These are phyloP conservation scores for Antheraea assamensis DNA, from an alignment of 2,888 invertebrate genomes.

Conservation along the genomic window DNA sequence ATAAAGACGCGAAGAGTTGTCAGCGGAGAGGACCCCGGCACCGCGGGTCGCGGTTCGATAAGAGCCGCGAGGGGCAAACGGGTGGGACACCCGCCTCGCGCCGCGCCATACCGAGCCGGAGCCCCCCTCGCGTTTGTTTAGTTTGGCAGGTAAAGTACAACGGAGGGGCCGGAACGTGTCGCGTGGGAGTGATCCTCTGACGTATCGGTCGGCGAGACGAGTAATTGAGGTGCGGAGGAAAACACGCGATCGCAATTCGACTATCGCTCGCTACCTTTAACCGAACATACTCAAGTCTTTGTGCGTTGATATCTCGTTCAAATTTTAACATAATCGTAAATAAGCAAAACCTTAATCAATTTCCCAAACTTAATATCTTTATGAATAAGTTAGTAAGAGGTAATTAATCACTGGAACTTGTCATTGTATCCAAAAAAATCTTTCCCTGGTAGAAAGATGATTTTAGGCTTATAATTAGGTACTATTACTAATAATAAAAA, in stretches of 20 bases:
- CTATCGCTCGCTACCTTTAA: neutral
- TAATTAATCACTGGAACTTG: too few species aligned
- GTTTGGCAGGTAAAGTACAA: constrained; percentile 72
- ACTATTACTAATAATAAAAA: too few species aligned
- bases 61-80: constrained; percentile 38
- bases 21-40: constrained; percentile 47
- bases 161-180: constrained; percentile 48
- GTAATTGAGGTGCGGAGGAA: constrained; percentile 48
- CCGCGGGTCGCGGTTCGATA: constrained; percentile 55
- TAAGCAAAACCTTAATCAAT: neutral
- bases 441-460: too few species aligned
- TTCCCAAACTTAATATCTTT: neutral
- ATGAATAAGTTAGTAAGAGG: too few species aligned
- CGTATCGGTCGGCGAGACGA: constrained; percentile 47
- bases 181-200: constrained; percentile 57
- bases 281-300: neutral
- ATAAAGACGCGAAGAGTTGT: constrained; percentile 31
- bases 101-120: neutral
- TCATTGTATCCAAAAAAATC: too few species aligned
- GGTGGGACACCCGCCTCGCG: constrained; percentile 23
- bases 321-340: neutral
- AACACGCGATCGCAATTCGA: constrained; percentile 34
- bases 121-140: constrained; percentile 46
- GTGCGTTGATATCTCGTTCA: neutral
- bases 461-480: too few species aligned